Evolutionary conservation across 2,113 vertebrate genomes (phyloP).

Genomic region (Euleptes europaea): DNA sequence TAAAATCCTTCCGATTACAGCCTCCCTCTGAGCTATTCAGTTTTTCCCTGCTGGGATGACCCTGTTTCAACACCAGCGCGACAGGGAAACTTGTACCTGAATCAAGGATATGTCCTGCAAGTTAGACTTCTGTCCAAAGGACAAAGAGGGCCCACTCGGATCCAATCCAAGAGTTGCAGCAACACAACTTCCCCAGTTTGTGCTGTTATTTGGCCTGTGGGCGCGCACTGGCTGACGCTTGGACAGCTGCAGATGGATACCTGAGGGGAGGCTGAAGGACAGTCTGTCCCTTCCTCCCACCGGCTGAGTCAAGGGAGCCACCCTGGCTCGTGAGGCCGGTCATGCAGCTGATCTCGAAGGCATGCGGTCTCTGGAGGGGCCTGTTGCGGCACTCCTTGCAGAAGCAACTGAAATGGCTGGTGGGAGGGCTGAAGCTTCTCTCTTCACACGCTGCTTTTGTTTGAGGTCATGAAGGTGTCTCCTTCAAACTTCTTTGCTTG

Average conservation of each 20-base stretch:
- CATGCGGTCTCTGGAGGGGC: neutral
- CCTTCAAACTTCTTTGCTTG: slow-evolving; percentile 35
- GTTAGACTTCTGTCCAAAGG: neutral
- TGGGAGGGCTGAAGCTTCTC: slow-evolving; percentile 15
- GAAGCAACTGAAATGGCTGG: slow-evolving; percentile 43
- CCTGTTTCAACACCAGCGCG: neutral
- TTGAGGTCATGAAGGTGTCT: slow-evolving; percentile 34
- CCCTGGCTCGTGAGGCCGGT: neutral
- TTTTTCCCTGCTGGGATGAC: neutral
- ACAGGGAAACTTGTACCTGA: neutral
- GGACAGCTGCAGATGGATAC: neutral
- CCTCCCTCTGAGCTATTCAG: neutral
- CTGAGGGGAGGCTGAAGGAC: neutral
- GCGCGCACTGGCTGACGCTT: neutral
- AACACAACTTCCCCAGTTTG: neutral
- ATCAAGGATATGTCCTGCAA: neutral
- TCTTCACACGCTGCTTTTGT: slow-evolving; percentile 48
- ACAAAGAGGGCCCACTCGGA: fast-evolving
- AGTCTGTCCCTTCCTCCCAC: neutral
- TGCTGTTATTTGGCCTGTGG: neutral
- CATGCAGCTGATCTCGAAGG: slow-evolving; percentile 5
- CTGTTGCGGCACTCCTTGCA: neutral
- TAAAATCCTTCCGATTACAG: neutral
- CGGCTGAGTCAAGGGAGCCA: neutral
- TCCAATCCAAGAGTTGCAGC: fast-evolving